These are phyloP conservation scores for Lypha dubia DNA, from an alignment of 2,888 invertebrate species.

Conservation along the genomic window DNA sequence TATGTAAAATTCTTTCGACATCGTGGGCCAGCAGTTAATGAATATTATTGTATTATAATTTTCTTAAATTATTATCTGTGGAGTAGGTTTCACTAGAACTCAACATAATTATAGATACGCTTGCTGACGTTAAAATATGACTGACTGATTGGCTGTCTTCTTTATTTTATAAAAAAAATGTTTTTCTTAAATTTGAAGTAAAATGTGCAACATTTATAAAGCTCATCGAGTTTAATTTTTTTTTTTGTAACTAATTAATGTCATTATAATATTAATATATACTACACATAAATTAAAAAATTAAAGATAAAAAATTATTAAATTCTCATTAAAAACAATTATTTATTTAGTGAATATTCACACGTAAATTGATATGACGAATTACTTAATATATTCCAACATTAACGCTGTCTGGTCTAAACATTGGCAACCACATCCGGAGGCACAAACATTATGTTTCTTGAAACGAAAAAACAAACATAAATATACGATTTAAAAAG, in stretches of 20 bases:
- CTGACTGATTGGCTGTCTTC: conserved; percentile 39
- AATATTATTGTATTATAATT: neutral
- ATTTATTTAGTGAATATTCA: neutral
- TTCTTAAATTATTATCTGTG: conserved; percentile 16
- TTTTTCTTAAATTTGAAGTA: conserved; percentile 38
- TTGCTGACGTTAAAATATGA: conserved; percentile 38
- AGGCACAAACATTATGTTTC: conserved; percentile 91
- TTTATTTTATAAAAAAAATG: conserved; percentile 26
- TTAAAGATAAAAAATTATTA: conserved; percentile 21
- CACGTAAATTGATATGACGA: conserved; percentile 1
- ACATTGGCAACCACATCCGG: conserved; percentile 96
- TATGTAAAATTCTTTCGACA: no score
- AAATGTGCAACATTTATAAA: conserved; percentile 61
- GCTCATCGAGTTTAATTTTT: conserved; percentile 55
- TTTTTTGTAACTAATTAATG: conserved; percentile 53
- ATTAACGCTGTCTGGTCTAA: conserved; percentile 86
- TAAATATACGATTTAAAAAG: neutral
- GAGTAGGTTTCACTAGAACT: conserved; percentile 39
- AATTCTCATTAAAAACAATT: neutral
- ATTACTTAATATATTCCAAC: conserved; percentile 74
- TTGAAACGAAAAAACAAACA: conserved; percentile 78
- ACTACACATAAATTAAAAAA: neutral
- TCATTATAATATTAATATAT: conserved; percentile 48
- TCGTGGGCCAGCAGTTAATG: no score
- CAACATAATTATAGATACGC: conserved; percentile 10